Percentiles rank a stretch among this genome's conserved stretches.
Conservation (phyloP, 2,797 vertebrate genomes). For the Leuciscus waleckii region DNA sequence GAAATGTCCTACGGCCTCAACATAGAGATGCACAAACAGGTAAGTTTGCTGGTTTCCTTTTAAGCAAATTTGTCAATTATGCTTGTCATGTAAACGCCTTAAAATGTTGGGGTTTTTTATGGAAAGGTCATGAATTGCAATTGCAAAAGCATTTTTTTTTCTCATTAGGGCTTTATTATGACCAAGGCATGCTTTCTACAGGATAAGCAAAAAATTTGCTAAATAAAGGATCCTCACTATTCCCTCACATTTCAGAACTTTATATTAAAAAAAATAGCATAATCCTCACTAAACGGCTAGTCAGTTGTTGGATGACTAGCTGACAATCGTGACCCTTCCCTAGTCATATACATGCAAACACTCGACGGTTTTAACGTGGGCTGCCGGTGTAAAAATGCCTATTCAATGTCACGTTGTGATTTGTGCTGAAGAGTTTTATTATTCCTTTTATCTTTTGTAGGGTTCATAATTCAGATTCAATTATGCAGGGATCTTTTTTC, state of each 20-base stretch:
- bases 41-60: constrained; percentile 59
- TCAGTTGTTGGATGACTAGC: neutral
- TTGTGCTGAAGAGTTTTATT: constrained; percentile 19
- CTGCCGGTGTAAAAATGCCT: neutral
- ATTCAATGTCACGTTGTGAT: neutral
- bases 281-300: neutral
- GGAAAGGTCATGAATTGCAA: neutral
- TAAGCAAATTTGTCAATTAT: neutral
- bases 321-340: neutral
- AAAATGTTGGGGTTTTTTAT: neutral
- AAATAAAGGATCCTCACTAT: neutral
- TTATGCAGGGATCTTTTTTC: constrained; percentile 26
- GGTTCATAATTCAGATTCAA: constrained; percentile 20
- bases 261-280: neutral
- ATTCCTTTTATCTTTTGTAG: constrained; percentile 17
- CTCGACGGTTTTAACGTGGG: neutral
- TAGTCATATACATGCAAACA: neutral
- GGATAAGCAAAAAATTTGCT: neutral
- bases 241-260: neutral
- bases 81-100: neutral
- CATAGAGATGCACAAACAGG: constrained; percentile 86
- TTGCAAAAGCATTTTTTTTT: neutral
- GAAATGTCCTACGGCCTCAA: constrained; percentile 85
- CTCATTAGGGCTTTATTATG: neutral
- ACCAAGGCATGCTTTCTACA: neutral